phyloP scores from a whole-genome alignment of 2,113 vertebrate species.

The Cinclus mexicanus region DNA sequence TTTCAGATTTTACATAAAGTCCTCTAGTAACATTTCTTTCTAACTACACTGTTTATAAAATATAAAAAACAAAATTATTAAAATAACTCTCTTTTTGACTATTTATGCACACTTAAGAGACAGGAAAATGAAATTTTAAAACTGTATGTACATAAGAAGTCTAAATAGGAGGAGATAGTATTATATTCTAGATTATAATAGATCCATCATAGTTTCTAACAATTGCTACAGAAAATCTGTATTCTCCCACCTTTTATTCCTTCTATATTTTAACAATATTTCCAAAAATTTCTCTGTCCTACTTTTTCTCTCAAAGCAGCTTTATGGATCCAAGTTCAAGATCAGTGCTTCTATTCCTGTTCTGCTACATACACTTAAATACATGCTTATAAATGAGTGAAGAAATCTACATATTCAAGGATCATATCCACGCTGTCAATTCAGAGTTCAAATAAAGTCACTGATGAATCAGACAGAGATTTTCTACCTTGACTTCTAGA shows the following conservation, averaged over 20 bases:
- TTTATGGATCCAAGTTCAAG: neutral
- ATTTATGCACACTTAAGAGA: neutral
- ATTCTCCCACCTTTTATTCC: neutral
- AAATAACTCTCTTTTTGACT: neutral
- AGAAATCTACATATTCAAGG: neutral
- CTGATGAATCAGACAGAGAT: neutral
- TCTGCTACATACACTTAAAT: neutral
- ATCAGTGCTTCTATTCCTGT: neutral
- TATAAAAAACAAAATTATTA: neutral
- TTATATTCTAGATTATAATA: neutral
- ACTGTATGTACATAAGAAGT: neutral
- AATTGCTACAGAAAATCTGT: neutral
- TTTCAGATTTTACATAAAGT: neutral
- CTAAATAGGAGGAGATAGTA: neutral
- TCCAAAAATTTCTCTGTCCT: neutral
- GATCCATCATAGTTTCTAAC: neutral
- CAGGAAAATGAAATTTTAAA: neutral
- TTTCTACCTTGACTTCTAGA: neutral
- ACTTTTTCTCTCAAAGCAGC: neutral
- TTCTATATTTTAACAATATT: neutral
- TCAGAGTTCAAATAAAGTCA: neutral
- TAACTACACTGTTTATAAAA: neutral
- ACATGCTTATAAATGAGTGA: neutral
- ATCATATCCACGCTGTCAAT: neutral
- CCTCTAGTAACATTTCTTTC: neutral